phyloP scores from a whole-genome alignment of 2,888 invertebrate genomes.

The Andrena hattorfiana region DNA sequence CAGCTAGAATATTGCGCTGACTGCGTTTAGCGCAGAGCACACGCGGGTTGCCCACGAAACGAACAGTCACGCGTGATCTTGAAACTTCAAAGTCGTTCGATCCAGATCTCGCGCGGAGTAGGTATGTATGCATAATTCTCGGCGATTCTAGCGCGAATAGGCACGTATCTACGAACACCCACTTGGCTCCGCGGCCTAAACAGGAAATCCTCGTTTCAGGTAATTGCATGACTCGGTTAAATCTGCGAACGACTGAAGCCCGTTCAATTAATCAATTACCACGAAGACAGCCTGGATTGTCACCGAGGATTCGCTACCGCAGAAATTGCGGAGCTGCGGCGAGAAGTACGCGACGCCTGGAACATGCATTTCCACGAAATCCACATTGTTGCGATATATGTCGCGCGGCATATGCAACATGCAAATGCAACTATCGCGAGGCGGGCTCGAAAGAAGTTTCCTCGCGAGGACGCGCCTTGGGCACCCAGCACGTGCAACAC shows the following conservation, averaged over 20 bases:
- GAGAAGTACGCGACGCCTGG: neutral
- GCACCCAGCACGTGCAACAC: conserved; percentile 29
- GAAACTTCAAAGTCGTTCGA: conserved; percentile 42
- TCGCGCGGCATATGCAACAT: neutral
- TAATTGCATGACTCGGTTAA: conserved; percentile 83
- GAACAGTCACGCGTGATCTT: conserved; percentile 19
- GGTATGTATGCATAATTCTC: conserved; percentile 63
- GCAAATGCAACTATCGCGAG: neutral
- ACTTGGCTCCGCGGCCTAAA: conserved; percentile 79
- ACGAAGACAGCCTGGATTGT: conserved; percentile 71
- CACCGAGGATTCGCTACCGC: conserved; percentile 45
- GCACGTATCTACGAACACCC: conserved; percentile 70
- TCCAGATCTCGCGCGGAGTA: conserved; percentile 41
- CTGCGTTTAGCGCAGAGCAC: neutral
- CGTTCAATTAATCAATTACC: conserved; percentile 78
- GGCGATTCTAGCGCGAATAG: conserved; percentile 65
- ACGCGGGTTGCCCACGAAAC: neutral
- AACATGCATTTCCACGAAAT: neutral
- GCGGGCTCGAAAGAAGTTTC: conserved; percentile 20
- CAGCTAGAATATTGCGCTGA: neutral
- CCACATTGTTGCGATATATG: neutral
- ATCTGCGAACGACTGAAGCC: conserved; percentile 77
- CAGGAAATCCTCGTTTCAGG: conserved; percentile 85
- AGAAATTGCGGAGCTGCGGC: neutral
- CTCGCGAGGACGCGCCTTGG: conserved; percentile 29